phyloP scores from a whole-genome alignment of 2,113 vertebrate genomes.

The Heloderma charlesbogerti region DNA sequence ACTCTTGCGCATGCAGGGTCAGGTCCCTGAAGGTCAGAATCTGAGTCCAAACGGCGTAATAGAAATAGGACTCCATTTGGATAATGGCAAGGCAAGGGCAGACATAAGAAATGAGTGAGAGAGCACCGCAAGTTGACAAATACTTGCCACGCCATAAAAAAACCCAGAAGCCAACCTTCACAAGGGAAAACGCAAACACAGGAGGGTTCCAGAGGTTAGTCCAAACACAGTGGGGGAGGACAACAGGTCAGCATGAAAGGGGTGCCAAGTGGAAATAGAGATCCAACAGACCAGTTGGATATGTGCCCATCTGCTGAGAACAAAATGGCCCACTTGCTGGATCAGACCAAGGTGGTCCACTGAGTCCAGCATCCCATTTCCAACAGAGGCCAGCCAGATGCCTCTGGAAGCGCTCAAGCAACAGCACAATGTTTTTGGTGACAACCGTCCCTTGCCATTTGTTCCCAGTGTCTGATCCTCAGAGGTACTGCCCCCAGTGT shows the following conservation, averaged over 20 bases:
- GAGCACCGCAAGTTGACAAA: background rate
- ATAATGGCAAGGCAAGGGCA: background rate
- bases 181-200: background rate
- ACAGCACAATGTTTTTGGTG: too few species aligned
- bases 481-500: background rate
- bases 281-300: background rate
- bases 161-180: too few species aligned
- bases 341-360: background rate
- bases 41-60: background rate
- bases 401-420: background rate
- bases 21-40: background rate
- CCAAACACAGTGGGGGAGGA: background rate
- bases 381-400: background rate
- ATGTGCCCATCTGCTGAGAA: background rate
- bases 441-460: background rate
- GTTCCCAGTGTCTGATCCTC: background rate
- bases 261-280: background rate
- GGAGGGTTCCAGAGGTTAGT: background rate
- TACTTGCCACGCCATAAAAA: background rate
- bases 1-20: too few species aligned
- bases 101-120: background rate
- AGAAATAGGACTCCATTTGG: background rate
- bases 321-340: background rate
- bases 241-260: background rate
- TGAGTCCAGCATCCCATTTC: background rate